phyloP scores from a whole-genome alignment of 2,888 invertebrate species.

The Polymixis flavicincta region DNA sequence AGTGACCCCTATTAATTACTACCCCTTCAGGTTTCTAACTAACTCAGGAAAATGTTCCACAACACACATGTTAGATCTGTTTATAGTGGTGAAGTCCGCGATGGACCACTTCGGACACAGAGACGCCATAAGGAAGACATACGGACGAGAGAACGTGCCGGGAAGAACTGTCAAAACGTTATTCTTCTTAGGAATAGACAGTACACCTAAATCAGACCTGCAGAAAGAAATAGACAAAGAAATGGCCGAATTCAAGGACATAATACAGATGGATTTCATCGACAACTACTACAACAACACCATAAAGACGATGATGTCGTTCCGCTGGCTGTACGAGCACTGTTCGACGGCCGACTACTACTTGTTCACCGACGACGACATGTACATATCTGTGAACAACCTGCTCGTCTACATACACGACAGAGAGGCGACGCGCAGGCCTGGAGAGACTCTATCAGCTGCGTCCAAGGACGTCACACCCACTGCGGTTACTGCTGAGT shows the following conservation, averaged over 20 bases:
- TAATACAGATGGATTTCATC: slow-evolving; percentile 95
- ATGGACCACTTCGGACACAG: slow-evolving; percentile 93
- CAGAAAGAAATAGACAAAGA: slow-evolving; percentile 92
- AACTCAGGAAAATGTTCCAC: slow-evolving; percentile 87
- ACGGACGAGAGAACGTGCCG: slow-evolving; percentile 95
- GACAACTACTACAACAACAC: slow-evolving; percentile 98
- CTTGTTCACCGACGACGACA: slow-evolving; percentile 97
- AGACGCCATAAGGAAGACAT: slow-evolving; percentile 94
- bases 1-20: slow-evolving; percentile 92
- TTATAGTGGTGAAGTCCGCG: slow-evolving; percentile 96
- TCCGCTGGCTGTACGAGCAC: slow-evolving; percentile 95
- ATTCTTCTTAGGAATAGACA: slow-evolving; percentile 93
- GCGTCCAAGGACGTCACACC: neutral
- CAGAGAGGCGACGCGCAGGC: slow-evolving; percentile 40
- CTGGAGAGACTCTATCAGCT: neutral
- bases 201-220: slow-evolving; percentile 81
- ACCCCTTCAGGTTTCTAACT: slow-evolving; percentile 92
- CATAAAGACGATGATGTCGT: slow-evolving; percentile 97
- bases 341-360: slow-evolving; percentile 95
- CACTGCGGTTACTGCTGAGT: neutral
- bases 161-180: slow-evolving; percentile 94
- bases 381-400: slow-evolving; percentile 97
- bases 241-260: slow-evolving; percentile 92
- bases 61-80: slow-evolving; percentile 91
- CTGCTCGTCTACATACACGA: slow-evolving; percentile 91